A percentile compares a stretch with the other conserved stretches of the same genome.
phyloP scores from a whole-genome alignment of 2,888 invertebrate species.

The Anarsia innoxiella region DNA sequence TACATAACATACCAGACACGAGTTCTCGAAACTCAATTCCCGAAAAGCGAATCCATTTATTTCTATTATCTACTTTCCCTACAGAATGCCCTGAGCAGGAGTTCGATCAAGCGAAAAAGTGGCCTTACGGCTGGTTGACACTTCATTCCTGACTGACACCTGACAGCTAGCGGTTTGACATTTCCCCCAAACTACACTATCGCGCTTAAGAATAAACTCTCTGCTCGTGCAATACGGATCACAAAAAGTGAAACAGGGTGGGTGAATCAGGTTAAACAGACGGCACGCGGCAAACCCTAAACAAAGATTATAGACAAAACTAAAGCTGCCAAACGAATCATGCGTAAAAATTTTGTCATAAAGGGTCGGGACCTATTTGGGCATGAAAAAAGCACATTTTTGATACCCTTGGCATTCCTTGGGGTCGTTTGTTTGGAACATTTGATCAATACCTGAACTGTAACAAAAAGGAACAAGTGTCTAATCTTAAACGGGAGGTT shows the following conservation, averaged over 20 bases:
- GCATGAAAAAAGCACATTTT: too few relatives aligned
- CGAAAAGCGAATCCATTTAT: slow-evolving; percentile 29
- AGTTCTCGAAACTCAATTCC: slow-evolving; percentile 23
- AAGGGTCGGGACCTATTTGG: background rate
- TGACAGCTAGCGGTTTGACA: slow-evolving; percentile 28
- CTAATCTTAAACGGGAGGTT: too few relatives aligned
- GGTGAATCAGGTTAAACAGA: too few relatives aligned
- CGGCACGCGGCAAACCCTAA: slow-evolving; percentile 36
- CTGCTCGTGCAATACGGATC: slow-evolving; percentile 12
- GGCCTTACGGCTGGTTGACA: slow-evolving; percentile 50
- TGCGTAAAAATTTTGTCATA: slow-evolving; percentile 28
- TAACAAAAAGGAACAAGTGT: too few relatives aligned
- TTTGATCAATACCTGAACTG: too few relatives aligned
- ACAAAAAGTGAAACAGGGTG: slow-evolving; percentile 23
- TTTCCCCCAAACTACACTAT: slow-evolving; percentile 10
- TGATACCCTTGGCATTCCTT: too few relatives aligned
- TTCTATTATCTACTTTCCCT: slow-evolving; percentile 24
- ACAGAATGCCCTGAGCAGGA: slow-evolving; percentile 42
- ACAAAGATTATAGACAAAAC: slow-evolving; percentile 35
- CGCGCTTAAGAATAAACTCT: background rate
- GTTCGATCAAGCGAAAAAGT: slow-evolving; percentile 64
- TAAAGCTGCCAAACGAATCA: slow-evolving; percentile 30
- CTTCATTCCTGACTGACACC: slow-evolving; percentile 53
- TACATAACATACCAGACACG: too few relatives aligned
- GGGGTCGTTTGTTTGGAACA: too few relatives aligned